Conservation (phyloP, 1,140 invertebrate species). For the Adoxophyes honmai region DNA sequence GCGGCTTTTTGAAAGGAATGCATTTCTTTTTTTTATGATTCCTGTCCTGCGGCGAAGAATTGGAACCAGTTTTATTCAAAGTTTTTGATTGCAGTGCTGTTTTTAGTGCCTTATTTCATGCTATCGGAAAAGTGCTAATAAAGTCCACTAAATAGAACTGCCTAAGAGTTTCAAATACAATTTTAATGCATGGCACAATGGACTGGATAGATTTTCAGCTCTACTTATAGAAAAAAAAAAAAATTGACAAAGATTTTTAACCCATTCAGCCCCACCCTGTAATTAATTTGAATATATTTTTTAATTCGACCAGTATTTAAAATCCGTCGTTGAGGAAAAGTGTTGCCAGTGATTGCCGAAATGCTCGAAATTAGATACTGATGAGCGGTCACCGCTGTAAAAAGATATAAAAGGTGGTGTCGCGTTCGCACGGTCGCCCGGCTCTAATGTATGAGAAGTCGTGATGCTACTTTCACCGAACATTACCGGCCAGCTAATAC, state of each 20-base stretch:
- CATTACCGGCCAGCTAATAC: slow-evolving; percentile 48
- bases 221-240: no score
- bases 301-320: no score
- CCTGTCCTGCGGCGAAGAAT: no score
- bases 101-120: not conserved
- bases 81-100: not conserved
- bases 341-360: not conserved
- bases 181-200: no score
- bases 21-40: no score
- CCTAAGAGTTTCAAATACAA: no score
- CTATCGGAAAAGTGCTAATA: no score
- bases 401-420: slow-evolving; percentile 47
- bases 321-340: not conserved
- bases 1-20: slow-evolving; percentile 15
- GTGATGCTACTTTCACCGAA: slow-evolving; percentile 64
- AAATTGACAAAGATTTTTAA: no score
- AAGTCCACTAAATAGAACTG: no score
- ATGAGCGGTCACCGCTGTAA: slow-evolving; percentile 44
- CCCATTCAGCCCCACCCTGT: no score
- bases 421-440: slow-evolving; percentile 50
- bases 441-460: slow-evolving; percentile 64
- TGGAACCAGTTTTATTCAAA: not conserved
- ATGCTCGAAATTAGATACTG: slow-evolving; percentile 51
- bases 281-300: no score
- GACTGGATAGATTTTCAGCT: no score